Evolutionary conservation across 2,888 invertebrate genomes (phyloP), one percentile per base, ranked within the genome.

Genomic region (Drosophila subsilvestris): DNA sequence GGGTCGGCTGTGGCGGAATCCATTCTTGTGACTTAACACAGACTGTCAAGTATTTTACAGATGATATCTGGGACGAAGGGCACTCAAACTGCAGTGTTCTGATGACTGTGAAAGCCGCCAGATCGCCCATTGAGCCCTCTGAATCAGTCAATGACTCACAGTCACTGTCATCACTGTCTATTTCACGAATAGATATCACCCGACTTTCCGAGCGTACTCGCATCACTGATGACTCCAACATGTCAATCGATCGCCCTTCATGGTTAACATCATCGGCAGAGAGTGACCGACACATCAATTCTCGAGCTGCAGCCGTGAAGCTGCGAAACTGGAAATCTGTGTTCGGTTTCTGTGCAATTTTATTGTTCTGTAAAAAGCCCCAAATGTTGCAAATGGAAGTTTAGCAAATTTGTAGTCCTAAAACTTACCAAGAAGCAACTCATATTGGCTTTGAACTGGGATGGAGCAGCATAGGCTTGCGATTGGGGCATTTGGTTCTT

Each of bases 231-330:
- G 2, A n/a, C 37, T 37, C 37, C n/a, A n/a, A n/a, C 37, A n/a
- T 2, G 7, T 37, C n/a, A 6, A n/a, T 2, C 1, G 7, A 37
- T 37, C 10, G 6, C 6, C 9, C 6, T 14, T n/a, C 0, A 5
- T 56, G 8, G 6, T 17, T 12, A 0, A 56, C 10, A 29, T 56
- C 56, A 27, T 45, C n/a, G 2, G 56, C 45, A 9, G 56, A 56
- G n/a, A 6, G 9, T 27, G 56, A 18, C 25, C 44, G 27, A 3
- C 18, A 14, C 9, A n/a, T 12, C 8, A 9, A 3, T 4, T 25
- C 14, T 3, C 7, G 7, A 20, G 3, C 7, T 14, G 10, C 7
- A 1, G 20, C 3, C 7, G 12, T 47, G 3, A 32, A 12, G 1
- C 1, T 12, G 12, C 12, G 3, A 4, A 32, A 4, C 3, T 32